Percentiles rank a stretch among this genome's conserved stretches.
Evolutionary conservation across 2,888 invertebrate species (phyloP).

Genomic region (Ichneumon xanthorius): DNA sequence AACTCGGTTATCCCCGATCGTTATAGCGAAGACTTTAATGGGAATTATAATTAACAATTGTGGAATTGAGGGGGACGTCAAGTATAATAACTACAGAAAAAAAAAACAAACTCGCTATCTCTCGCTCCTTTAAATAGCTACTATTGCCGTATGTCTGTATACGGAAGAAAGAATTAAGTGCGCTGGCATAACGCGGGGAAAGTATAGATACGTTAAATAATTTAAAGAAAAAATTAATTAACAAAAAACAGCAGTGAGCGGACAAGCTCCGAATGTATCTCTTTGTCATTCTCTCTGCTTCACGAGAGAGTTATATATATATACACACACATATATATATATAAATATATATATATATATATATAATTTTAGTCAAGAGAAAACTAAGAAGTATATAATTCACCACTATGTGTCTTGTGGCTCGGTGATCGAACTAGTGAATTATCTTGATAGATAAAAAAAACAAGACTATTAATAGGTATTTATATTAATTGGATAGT

Average conservation of each 20-base stretch:
- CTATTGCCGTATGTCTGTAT: conserved; percentile 26
- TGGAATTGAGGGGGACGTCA: conserved; percentile 28
- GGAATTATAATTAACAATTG: neutral
- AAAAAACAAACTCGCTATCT: conserved; percentile 56
- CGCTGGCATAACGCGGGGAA: conserved; percentile 41
- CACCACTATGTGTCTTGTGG: conserved; percentile 75
- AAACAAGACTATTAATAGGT: conserved; percentile 68
- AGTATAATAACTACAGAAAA: conserved; percentile 22
- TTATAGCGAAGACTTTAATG: conserved; percentile 15
- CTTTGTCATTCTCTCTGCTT: conserved; percentile 35
- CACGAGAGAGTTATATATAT: conserved; percentile 14
- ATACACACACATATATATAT: neutral
- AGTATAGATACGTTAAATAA: conserved; percentile 34
- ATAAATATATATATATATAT: conserved; percentile 1
- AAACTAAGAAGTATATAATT: conserved; percentile 67
- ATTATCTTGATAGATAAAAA: conserved; percentile 67
- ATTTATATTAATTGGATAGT: conserved; percentile 65
- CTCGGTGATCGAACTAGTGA: conserved; percentile 73
- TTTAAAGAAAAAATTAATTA: neutral
- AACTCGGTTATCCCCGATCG: neutral
- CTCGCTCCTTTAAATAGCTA: conserved; percentile 56
- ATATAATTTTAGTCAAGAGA: conserved; percentile 44
- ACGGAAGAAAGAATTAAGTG: conserved; percentile 13
- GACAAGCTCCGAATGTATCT: conserved; percentile 34
- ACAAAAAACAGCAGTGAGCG: conserved; percentile 19